Conservation (phyloP, 2,888 invertebrate species). For the Xestia c-nigrum region DNA sequence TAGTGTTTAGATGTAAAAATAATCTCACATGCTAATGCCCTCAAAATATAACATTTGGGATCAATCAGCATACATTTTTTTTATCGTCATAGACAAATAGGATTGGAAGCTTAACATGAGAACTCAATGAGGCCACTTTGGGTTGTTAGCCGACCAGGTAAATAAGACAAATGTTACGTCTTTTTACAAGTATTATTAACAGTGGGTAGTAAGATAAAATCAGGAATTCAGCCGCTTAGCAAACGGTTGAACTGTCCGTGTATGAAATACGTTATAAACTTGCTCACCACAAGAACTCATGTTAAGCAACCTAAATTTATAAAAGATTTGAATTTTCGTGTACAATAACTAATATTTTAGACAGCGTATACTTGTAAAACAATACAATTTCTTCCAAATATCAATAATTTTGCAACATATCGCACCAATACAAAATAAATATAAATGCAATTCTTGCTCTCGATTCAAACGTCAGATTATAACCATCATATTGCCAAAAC, state of each 20-base stretch:
- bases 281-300: conserved; percentile 3
- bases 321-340: conserved; percentile 46
- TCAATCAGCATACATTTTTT: conserved; percentile 17
- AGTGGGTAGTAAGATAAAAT: not conserved
- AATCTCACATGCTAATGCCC: conserved; percentile 19
- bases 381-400: conserved; percentile 60
- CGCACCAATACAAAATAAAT: conserved; percentile 75
- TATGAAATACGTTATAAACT: not conserved
- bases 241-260: not conserved
- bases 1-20: conserved; percentile 14
- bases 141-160: not conserved
- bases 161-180: not conserved
- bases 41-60: conserved; percentile 18
- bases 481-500: conserved; percentile 55
- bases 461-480: conserved; percentile 78
- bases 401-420: conserved; percentile 65
- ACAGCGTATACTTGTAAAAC: conserved; percentile 61
- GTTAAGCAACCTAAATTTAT: conserved; percentile 18
- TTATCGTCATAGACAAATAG: conserved; percentile 41
- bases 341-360: conserved; percentile 52
- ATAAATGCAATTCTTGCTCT: conserved; percentile 84
- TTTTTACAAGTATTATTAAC: conserved; percentile 5
- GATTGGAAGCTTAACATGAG: conserved; percentile 32
- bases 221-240: not conserved
- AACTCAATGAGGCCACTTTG: not conserved